These are phyloP conservation scores for Camelus bactrianus DNA, from an alignment of 2,113 vertebrate genomes.

Conservation along the genomic window DNA sequence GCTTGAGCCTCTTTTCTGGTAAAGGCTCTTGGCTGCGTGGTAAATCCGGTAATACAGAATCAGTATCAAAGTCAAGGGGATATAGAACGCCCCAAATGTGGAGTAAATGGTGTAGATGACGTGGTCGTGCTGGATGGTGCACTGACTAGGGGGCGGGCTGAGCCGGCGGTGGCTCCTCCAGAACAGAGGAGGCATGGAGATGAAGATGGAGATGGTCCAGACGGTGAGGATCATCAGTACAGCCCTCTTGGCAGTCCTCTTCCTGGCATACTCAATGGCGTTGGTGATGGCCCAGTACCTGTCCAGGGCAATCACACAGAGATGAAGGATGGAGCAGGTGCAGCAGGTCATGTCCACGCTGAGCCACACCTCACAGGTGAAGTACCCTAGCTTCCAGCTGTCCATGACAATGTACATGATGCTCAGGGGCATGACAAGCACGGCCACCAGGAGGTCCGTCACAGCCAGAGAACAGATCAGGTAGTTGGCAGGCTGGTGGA, in stretches of 20 bases:
- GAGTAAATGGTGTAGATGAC: slow-evolving; percentile 95
- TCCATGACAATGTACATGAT: slow-evolving; percentile 93
- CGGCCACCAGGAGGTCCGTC: slow-evolving; percentile 93
- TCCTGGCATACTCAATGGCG: slow-evolving; percentile 92
- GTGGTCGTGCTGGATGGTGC: slow-evolving; percentile 92
- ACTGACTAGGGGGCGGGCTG: slow-evolving; percentile 84
- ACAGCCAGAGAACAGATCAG: slow-evolving; percentile 95
- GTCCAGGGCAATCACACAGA: slow-evolving; percentile 94
- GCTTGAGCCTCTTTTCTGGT: slow-evolving; percentile 94
- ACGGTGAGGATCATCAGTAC: slow-evolving; percentile 90
- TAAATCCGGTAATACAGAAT: slow-evolving; percentile 96
- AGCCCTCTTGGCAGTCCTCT: slow-evolving; percentile 90
- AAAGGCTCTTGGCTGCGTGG: slow-evolving; percentile 92
- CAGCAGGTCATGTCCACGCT: slow-evolving; percentile 96
- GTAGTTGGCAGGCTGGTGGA: slow-evolving; percentile 95
- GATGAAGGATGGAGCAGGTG: slow-evolving; percentile 95
- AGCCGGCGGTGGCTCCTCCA: slow-evolving; percentile 89
- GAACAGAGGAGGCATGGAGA: slow-evolving; percentile 94
- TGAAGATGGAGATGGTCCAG: slow-evolving; percentile 93
- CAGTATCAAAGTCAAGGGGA: slow-evolving; percentile 93
- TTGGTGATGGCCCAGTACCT: slow-evolving; percentile 96
- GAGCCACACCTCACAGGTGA: slow-evolving; percentile 94
- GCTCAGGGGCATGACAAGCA: slow-evolving; percentile 95
- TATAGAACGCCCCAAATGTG: slow-evolving; percentile 94
- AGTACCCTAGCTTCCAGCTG: slow-evolving; percentile 91